phyloP scores from a whole-genome alignment of 2,888 invertebrate species.

The Microctonus hyperodae region DNA sequence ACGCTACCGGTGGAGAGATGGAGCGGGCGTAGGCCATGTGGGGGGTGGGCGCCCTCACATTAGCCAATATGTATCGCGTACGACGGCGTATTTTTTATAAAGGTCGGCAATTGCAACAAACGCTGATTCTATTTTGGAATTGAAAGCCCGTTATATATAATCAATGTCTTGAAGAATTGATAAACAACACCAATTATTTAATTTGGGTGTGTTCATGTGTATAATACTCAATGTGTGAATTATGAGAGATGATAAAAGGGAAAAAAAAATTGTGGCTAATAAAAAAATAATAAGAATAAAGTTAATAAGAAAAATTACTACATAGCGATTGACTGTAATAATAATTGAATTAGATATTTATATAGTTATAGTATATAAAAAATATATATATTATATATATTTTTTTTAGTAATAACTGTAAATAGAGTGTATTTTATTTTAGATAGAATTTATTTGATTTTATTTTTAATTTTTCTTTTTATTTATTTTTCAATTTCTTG shows the following conservation, averaged over 20 bases:
- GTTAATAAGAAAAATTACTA: neutral
- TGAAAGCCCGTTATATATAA: constrained; percentile 53
- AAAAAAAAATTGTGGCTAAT: constrained; percentile 11
- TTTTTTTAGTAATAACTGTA: constrained; percentile 12
- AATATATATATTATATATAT: constrained; percentile 11
- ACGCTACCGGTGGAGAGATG: constrained; percentile 63
- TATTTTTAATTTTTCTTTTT: constrained; percentile 37
- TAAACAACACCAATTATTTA: neutral
- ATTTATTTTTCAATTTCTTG: neutral
- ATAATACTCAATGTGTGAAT: neutral
- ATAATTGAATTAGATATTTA: neutral
- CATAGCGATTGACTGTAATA: constrained; percentile 1
- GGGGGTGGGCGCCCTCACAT: constrained; percentile 62
- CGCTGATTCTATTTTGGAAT: constrained; percentile 60
- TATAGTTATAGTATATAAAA: neutral
- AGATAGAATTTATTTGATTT: neutral
- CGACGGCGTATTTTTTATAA: constrained; percentile 60
- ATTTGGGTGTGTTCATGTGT: neutral
- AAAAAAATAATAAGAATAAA: neutral
- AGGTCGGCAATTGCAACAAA: constrained; percentile 60
- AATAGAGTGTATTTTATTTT: neutral
- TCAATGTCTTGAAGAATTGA: constrained; percentile 15
- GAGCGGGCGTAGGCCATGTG: constrained; percentile 63
- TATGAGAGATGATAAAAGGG: neutral
- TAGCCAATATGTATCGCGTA: constrained; percentile 61